Evolutionary conservation across 1,140 invertebrate genomes (phyloP).

Genomic region (Pseudomyrmex sp.): DNA sequence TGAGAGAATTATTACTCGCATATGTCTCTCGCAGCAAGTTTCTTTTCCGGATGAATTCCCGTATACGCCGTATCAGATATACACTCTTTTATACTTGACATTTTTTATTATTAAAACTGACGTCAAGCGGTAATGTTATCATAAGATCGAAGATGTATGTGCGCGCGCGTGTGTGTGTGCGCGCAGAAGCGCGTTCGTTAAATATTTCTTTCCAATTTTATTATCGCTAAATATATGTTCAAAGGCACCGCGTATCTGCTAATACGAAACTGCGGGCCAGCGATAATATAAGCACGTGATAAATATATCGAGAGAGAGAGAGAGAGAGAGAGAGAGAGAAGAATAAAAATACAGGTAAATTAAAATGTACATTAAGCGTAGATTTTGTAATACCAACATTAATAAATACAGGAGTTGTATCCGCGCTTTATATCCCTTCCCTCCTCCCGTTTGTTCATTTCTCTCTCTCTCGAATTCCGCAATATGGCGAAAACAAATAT

Average conservation of each 20-base stretch:
- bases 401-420: not conserved
- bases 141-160: not conserved
- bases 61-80: not conserved
- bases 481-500: slow-evolving; percentile 42
- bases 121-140: slow-evolving; percentile 9
- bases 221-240: slow-evolving; percentile 33
- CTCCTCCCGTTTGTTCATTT: not conserved
- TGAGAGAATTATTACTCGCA: not conserved
- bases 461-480: not conserved
- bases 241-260: not conserved
- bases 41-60: not conserved
- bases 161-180: no score
- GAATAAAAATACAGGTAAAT: not conserved
- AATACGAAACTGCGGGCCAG: slow-evolving; percentile 16
- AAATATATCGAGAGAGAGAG: slow-evolving; percentile 25
- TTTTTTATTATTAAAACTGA: slow-evolving; percentile 47
- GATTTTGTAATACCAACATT: slow-evolving; percentile 18
- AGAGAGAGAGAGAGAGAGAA: not conserved
- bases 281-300: slow-evolving; percentile 29
- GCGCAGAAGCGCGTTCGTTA: slow-evolving; percentile 8
- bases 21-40: no score
- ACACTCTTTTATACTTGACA: not conserved
- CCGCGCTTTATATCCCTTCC: not conserved
- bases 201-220: slow-evolving; percentile 28
- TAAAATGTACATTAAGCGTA: slow-evolving; percentile 26